Conservation (phyloP, 2,888 invertebrate species). For the Cistogaster globosa region DNA sequence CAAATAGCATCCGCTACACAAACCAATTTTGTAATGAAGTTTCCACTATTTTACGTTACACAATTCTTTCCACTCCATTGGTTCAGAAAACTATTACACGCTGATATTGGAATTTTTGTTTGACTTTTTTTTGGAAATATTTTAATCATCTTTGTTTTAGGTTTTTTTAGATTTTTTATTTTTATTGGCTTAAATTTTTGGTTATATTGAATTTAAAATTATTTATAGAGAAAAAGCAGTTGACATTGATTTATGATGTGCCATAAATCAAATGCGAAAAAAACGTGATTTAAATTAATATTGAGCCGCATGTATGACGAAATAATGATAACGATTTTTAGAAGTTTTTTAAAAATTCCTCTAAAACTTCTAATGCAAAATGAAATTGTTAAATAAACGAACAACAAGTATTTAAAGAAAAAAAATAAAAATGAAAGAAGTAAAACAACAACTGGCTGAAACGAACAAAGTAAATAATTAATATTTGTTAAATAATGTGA, state of each 20-base stretch:
- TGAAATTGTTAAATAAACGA: background rate
- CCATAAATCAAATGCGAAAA: slow-evolving; percentile 25
- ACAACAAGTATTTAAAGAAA: slow-evolving; percentile 12
- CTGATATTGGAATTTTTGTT: slow-evolving; percentile 32
- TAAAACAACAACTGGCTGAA: slow-evolving; percentile 14
- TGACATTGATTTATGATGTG: slow-evolving; percentile 54
- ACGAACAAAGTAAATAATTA: slow-evolving; percentile 58
- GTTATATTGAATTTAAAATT: background rate
- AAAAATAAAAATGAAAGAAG: slow-evolving; percentile 15
- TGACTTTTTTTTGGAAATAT: slow-evolving; percentile 2
- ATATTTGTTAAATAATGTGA: slow-evolving; percentile 63
- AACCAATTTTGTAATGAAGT: slow-evolving; percentile 32
- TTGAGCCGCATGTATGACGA: too few relatives aligned
- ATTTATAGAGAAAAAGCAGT: background rate
- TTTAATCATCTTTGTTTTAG: slow-evolving; percentile 21
- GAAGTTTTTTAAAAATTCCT: slow-evolving; percentile 2
- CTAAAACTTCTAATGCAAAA: background rate
- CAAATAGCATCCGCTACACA: background rate
- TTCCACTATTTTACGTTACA: slow-evolving; percentile 37
- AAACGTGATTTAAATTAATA: slow-evolving; percentile 6
- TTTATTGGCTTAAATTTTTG: background rate
- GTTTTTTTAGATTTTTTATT: background rate
- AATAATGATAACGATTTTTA: background rate
- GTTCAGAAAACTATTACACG: slow-evolving; percentile 61
- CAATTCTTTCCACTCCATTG: slow-evolving; percentile 62